phyloP scores from a whole-genome alignment of 2,113 vertebrate species.

The Xiphias gladius region DNA sequence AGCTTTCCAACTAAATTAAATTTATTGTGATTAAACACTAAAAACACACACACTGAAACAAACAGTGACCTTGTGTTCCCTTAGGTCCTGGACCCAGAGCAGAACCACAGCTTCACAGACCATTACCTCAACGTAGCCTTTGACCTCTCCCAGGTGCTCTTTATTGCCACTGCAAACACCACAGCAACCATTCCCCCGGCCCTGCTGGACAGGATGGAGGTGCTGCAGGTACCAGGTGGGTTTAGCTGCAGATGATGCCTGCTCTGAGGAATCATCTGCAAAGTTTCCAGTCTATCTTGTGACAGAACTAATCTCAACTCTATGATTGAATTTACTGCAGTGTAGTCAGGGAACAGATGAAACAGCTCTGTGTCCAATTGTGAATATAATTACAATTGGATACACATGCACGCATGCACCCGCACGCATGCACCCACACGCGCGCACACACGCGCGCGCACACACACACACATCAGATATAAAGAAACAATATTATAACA shows the following conservation, averaged over 20 bases:
- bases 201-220: conserved; percentile 96
- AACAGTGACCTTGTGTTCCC: background rate
- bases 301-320: too few relatives aligned
- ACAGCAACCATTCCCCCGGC: conserved; percentile 94
- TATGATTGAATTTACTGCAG: background rate
- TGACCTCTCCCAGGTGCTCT: conserved; percentile 98
- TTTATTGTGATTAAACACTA: background rate
- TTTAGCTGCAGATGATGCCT: background rate
- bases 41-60: background rate
- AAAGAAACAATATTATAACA: too few relatives aligned
- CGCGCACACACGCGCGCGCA: too few relatives aligned
- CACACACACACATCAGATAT: too few relatives aligned
- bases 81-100: conserved; percentile 97
- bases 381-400: too few relatives aligned
- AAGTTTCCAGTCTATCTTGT: background rate
- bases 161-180: conserved; percentile 96
- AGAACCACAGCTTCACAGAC: conserved; percentile 98
- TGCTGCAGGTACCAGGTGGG: conserved; percentile 96
- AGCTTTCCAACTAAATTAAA: background rate
- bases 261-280: background rate
- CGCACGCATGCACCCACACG: too few relatives aligned
- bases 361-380: background rate
- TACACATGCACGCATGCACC: too few relatives aligned
- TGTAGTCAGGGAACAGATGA: background rate
- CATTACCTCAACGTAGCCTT: conserved; percentile 98